These are phyloP conservation scores for Lepas anatifera DNA, from an alignment of 2,888 invertebrate species.

Conservation along the genomic window DNA sequence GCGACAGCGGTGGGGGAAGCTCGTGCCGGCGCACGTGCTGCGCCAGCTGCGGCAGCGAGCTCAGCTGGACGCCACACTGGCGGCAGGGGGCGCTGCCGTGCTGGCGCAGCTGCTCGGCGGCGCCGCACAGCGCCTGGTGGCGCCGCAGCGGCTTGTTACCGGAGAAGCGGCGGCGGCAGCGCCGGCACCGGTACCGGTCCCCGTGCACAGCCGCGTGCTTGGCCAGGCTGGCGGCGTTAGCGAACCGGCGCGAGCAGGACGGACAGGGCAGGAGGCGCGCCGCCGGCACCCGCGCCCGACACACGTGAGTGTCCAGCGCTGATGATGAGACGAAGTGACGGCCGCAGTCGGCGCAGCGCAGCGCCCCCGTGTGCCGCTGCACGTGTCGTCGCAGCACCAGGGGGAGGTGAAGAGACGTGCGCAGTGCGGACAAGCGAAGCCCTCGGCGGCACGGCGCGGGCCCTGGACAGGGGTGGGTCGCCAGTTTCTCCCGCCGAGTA, in stretches of 20 bases:
- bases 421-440: not conserved
- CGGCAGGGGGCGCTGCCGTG: not conserved
- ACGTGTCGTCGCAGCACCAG: not conserved
- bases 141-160: not conserved
- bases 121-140: slow-evolving; percentile 1
- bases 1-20: not conserved
- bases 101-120: not conserved
- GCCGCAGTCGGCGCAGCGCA: slow-evolving; percentile 9
- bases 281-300: not conserved
- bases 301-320: not conserved
- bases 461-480: not conserved
- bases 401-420: not conserved
- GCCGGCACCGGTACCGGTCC: not conserved
- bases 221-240: not conserved
- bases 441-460: not conserved
- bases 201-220: not conserved
- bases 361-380: not conserved
- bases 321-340: not conserved
- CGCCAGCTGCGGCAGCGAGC: not conserved
- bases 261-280: not conserved
- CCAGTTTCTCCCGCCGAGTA: not conserved
- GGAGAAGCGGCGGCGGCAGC: not conserved
- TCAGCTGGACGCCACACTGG: not conserved
- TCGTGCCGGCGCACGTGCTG: not conserved
- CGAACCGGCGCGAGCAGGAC: not conserved